Conservation (phyloP, 2,113 vertebrate genomes). For the Oreochromis niloticus region DNA sequence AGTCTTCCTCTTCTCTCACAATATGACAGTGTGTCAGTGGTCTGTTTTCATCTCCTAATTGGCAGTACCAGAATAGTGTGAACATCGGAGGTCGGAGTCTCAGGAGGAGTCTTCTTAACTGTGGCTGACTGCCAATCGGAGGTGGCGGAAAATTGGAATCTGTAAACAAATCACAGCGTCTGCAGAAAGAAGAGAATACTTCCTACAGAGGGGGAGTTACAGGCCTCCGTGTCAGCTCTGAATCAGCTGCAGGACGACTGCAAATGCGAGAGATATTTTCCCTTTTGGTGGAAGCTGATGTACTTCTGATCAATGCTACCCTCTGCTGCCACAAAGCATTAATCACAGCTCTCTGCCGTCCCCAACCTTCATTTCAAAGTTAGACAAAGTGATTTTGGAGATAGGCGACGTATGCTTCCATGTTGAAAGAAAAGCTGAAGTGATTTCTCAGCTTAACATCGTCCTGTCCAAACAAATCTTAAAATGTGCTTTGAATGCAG, state of each 20-base stretch:
- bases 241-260: not conserved
- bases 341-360: not conserved
- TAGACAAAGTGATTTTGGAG: not conserved
- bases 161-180: not conserved
- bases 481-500: not conserved
- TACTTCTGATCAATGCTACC: slow-evolving; percentile 14
- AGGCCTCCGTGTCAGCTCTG: not conserved
- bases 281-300: not conserved
- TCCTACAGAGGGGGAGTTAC: not conserved
- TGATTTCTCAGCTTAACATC: not conserved
- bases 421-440: not conserved
- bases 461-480: not conserved
- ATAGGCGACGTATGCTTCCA: not conserved
- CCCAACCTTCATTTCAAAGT: not conserved
- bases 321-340: slow-evolving; percentile 28
- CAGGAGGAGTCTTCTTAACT: not conserved
- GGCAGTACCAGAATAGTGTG: slow-evolving; percentile 34
- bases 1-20: slow-evolving; percentile 17
- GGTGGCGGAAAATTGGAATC: not conserved
- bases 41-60: slow-evolving; percentile 48
- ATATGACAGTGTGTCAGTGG: slow-evolving; percentile 17
- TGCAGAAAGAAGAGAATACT: not conserved
- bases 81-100: slow-evolving; percentile 21
- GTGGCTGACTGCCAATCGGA: not conserved
- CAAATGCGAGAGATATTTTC: not conserved